These are phyloP conservation scores for Aptenodytes forsteri DNA, from an alignment of 2,113 vertebrate species.

Conservation along the genomic window DNA sequence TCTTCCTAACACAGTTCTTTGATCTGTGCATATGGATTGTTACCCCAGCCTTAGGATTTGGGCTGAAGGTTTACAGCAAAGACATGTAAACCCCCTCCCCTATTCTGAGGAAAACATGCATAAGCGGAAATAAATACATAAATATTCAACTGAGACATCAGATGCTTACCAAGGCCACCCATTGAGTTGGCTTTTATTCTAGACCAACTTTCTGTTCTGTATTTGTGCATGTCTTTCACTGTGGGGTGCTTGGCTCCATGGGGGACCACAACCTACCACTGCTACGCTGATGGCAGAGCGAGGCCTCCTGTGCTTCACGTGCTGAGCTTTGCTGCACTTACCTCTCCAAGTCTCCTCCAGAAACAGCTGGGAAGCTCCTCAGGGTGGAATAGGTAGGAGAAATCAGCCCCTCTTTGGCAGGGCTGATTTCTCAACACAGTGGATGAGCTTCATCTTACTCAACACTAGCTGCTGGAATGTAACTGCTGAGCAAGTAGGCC, in stretches of 20 bases:
- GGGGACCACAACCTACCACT: not conserved
- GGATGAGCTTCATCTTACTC: not conserved
- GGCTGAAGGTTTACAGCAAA: not conserved
- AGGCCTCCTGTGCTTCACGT: not conserved
- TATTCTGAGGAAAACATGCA: not conserved
- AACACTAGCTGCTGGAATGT: not conserved
- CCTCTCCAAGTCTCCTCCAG: not conserved
- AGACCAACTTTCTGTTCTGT: not conserved
- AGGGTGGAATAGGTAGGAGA: not conserved
- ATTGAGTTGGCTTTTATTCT: constrained; percentile 6
- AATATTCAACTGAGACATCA: not conserved
- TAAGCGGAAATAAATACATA: not conserved
- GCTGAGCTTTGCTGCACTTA: not conserved
- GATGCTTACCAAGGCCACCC: constrained; percentile 25
- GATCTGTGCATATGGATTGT: not conserved
- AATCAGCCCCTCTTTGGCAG: not conserved
- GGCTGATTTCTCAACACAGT: not conserved
- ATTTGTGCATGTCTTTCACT: not conserved
- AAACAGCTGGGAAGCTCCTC: not conserved
- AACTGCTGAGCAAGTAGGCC: not conserved
- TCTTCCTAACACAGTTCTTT: not conserved
- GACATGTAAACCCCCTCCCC: not conserved
- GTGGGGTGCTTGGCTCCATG: not conserved
- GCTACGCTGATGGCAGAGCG: not conserved
- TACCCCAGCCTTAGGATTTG: not conserved